Conservation (phyloP, 2,888 invertebrate genomes). For the Tiphia femorata region DNA sequence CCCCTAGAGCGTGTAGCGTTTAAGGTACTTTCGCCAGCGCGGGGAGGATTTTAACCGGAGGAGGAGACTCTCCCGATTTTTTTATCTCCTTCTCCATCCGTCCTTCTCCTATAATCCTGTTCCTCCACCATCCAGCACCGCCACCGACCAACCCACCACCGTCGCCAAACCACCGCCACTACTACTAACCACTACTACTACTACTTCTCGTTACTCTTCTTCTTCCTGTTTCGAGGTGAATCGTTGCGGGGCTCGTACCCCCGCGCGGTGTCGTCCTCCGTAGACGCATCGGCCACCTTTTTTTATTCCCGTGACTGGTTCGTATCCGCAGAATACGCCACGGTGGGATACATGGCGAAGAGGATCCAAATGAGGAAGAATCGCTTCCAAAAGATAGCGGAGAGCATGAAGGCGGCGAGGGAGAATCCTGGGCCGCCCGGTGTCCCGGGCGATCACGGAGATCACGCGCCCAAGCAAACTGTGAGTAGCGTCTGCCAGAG, state of each 20-base stretch:
- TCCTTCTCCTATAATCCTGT: not conserved
- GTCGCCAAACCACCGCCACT: too few species aligned
- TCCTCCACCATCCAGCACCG: not conserved
- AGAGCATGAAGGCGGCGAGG: constrained; percentile 89
- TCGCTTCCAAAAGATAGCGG: constrained; percentile 92
- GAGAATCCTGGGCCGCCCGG: constrained; percentile 74
- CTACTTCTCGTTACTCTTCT: too few species aligned
- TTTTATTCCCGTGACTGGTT: constrained; percentile 27
- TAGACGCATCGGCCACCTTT: too few species aligned
- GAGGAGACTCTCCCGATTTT: not conserved
- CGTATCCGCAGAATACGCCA: constrained; percentile 87
- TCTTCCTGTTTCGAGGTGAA: too few species aligned
- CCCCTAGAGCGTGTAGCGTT: too few species aligned
- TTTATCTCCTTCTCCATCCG: not conserved
- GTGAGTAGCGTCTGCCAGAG: constrained; percentile 72
- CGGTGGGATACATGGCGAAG: constrained; percentile 98
- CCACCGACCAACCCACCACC: not conserved
- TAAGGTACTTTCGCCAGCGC: too few species aligned
- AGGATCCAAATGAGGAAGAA: constrained; percentile 96
- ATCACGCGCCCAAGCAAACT: constrained; percentile 84
- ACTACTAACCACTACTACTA: too few species aligned
- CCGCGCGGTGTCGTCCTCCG: too few species aligned
- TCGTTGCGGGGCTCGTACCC: too few species aligned
- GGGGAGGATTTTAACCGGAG: too few species aligned
- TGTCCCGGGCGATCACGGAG: constrained; percentile 76